phyloP scores from a whole-genome alignment of 2,888 invertebrate species.

The Melieria picta region DNA sequence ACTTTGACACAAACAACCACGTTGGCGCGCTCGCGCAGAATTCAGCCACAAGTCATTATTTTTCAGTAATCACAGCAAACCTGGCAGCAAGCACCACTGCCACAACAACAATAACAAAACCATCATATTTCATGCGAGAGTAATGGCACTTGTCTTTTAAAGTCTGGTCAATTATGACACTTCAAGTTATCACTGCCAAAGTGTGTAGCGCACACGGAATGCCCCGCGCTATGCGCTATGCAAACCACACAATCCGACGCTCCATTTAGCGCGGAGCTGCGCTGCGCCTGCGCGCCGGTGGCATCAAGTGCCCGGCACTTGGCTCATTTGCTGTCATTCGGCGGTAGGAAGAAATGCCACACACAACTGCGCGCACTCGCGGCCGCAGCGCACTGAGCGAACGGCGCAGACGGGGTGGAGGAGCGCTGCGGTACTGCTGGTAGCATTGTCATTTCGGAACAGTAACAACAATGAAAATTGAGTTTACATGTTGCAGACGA shows the following conservation, averaged over 20 bases:
- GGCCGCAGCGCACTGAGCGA: too few species aligned
- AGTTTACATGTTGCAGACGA: conserved; percentile 62
- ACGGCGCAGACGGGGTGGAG: too few species aligned
- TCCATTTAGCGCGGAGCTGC: conserved; percentile 24
- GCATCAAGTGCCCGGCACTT: conserved; percentile 15
- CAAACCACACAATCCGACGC: conserved; percentile 32
- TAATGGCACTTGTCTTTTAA: conserved; percentile 61
- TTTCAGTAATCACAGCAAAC: not conserved
- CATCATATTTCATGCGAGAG: conserved; percentile 39
- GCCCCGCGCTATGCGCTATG: not conserved
- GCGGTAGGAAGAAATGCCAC: too few species aligned
- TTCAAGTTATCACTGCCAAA: conserved; percentile 59
- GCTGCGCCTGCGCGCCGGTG: conserved; percentile 10
- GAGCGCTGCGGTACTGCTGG: too few species aligned
- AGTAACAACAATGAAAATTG: conserved; percentile 59
- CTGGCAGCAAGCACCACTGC: not conserved
- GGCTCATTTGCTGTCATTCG: too few species aligned
- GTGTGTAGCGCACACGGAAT: conserved; percentile 2
- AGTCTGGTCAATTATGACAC: conserved; percentile 63
- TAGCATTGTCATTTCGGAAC: too few species aligned
- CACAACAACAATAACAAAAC: not conserved
- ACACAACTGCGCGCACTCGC: too few species aligned
- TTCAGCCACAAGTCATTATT: too few species aligned
- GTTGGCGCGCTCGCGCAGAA: conserved; percentile 31
- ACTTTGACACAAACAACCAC: conserved; percentile 41